Conservation (phyloP, 2,888 invertebrate genomes). For the Oasisia sp. region DNA sequence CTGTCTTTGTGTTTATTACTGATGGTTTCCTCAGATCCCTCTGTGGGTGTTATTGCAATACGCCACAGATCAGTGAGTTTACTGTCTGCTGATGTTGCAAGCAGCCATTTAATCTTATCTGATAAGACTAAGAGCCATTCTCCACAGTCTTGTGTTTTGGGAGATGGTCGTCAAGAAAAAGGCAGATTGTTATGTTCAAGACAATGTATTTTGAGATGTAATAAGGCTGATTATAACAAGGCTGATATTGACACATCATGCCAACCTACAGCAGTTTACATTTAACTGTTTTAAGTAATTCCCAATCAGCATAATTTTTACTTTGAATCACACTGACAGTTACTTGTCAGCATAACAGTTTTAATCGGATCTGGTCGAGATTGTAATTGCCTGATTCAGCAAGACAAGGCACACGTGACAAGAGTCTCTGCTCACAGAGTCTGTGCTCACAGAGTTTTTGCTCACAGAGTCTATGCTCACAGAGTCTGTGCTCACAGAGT, state of each 20-base stretch:
- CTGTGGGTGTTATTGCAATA: background rate
- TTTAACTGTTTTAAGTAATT: no score
- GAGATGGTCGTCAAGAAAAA: background rate
- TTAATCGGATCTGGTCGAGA: background rate
- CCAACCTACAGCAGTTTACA: no score
- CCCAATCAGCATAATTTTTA: no score
- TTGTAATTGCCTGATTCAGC: background rate
- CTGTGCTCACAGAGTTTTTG: background rate
- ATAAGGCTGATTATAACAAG: no score
- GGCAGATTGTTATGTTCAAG: background rate
- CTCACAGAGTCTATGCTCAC: no score
- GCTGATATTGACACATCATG: no score
- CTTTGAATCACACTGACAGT: no score
- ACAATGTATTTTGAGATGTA: no score
- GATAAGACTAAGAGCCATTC: background rate
- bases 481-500: no score
- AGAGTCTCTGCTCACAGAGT: background rate
- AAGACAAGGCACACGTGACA: background rate
- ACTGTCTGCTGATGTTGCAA: background rate
- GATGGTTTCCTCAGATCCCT: background rate
- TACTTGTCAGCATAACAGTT: background rate
- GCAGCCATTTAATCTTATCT: background rate
- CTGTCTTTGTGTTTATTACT: background rate
- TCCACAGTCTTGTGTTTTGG: background rate
- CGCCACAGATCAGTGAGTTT: background rate